Conservation (phyloP, 2,888 invertebrate genomes). For the Pomacea canaliculata region DNA sequence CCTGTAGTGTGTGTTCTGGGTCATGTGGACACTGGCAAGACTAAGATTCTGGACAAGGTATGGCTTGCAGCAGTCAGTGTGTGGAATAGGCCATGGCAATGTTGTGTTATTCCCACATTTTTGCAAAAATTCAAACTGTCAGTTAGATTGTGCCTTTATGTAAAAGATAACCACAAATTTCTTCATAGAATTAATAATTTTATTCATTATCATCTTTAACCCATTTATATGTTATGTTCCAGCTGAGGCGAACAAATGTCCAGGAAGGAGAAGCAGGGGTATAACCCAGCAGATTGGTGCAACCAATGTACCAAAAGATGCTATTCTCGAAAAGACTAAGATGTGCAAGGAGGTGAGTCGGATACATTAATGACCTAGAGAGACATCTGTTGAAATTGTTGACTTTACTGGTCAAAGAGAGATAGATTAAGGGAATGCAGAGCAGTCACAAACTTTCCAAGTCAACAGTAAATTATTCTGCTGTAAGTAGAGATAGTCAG, state of each 20-base stretch:
- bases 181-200: no score
- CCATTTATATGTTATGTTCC: constrained; percentile 24
- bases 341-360: constrained; percentile 86
- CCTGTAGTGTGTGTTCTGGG: constrained; percentile 98
- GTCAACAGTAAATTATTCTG: not conserved
- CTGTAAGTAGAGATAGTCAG: constrained; percentile 3
- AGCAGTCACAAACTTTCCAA: not conserved
- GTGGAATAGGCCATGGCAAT: no score
- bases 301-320: constrained; percentile 96
- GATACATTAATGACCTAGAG: not conserved
- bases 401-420: no score
- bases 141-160: no score
- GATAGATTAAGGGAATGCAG: no score
- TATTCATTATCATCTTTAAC: no score
- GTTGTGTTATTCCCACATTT: no score
- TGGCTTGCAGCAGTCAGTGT: constrained; percentile 11
- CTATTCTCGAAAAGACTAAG: constrained; percentile 93
- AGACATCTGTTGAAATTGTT: no score
- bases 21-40: constrained; percentile 99
- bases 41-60: constrained; percentile 95
- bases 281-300: constrained; percentile 99
- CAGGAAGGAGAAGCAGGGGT: constrained; percentile 90
- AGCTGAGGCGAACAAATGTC: constrained; percentile 73
- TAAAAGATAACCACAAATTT: no score
- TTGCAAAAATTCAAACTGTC: no score